phyloP scores from a whole-genome alignment of 2,113 vertebrate species.

The Gnathonemus longibarbis region DNA sequence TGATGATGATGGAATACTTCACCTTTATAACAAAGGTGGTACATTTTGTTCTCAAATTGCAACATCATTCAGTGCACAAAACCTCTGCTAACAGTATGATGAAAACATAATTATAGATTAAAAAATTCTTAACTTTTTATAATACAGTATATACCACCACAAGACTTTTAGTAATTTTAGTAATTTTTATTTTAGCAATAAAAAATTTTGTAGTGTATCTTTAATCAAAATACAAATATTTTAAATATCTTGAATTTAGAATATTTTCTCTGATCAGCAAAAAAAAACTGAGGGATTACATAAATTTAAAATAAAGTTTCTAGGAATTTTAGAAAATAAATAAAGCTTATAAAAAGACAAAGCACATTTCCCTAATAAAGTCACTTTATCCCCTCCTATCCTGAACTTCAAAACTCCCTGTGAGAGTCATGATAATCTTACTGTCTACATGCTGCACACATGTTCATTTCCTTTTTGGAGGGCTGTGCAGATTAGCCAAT shows the following conservation, averaged over 20 bases:
- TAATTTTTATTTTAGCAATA: neutral
- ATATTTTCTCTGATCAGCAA: neutral
- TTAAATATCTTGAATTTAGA: neutral
- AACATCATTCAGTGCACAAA: neutral
- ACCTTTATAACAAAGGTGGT: neutral
- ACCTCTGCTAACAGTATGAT: neutral
- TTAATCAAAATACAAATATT: neutral
- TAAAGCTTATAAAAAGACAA: neutral
- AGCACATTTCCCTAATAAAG: neutral
- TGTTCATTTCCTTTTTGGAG: conserved; percentile 40
- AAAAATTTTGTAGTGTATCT: neutral
- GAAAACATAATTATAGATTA: neutral
- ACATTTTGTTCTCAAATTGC: neutral
- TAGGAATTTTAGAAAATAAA: neutral
- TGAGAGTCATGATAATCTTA: conserved; percentile 27
- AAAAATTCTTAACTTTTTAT: neutral
- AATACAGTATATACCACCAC: neutral
- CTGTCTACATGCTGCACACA: conserved; percentile 34
- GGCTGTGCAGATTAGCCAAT: conserved; percentile 46
- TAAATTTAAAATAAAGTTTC: neutral
- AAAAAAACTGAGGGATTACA: neutral
- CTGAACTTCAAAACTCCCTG: conserved; percentile 35
- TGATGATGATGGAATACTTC: neutral
- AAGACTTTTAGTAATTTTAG: neutral
- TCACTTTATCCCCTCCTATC: conserved; percentile 22